phyloP scores from a whole-genome alignment of 2,888 invertebrate genomes.

The Scaptomyza parva region DNA sequence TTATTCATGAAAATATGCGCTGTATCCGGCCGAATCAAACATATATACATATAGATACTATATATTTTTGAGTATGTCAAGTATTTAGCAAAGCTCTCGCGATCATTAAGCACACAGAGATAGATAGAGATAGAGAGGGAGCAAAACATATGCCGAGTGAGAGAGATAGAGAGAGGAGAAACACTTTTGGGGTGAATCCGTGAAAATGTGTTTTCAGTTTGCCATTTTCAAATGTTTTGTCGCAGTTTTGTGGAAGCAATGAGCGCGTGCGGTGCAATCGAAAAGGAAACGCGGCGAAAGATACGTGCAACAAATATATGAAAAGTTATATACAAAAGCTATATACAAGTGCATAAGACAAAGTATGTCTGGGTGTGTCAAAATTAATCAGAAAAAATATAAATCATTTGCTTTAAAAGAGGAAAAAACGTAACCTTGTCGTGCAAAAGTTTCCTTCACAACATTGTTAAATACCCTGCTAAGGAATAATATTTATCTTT shows the following conservation, averaged over 20 bases:
- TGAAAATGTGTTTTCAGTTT: constrained; percentile 52
- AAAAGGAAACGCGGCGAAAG: constrained; percentile 59
- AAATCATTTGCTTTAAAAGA: too few relatives aligned
- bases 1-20: constrained; percentile 61
- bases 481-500: constrained; percentile 40
- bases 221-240: constrained; percentile 57
- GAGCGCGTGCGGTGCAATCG: constrained; percentile 75
- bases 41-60: constrained; percentile 31
- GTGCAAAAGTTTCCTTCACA: neutral
- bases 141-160: constrained; percentile 1
- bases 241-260: constrained; percentile 72
- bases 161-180: constrained; percentile 8
- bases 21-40: constrained; percentile 60
- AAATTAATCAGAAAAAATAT: too few relatives aligned
- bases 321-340: constrained; percentile 22
- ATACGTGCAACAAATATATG: constrained; percentile 63
- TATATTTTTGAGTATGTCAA: constrained; percentile 39
- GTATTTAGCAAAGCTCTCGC: constrained; percentile 38
- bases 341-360: constrained; percentile 4
- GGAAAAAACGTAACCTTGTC: constrained; percentile 60
- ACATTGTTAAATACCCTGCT: constrained; percentile 26
- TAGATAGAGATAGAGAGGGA: constrained; percentile 9
- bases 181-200: constrained; percentile 38
- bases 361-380: constrained; percentile 26
- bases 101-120: constrained; percentile 46